These are phyloP conservation scores for Chiropotes sagulatus DNA, from an alignment of 2,797 vertebrate genomes.

Conservation along the genomic window DNA sequence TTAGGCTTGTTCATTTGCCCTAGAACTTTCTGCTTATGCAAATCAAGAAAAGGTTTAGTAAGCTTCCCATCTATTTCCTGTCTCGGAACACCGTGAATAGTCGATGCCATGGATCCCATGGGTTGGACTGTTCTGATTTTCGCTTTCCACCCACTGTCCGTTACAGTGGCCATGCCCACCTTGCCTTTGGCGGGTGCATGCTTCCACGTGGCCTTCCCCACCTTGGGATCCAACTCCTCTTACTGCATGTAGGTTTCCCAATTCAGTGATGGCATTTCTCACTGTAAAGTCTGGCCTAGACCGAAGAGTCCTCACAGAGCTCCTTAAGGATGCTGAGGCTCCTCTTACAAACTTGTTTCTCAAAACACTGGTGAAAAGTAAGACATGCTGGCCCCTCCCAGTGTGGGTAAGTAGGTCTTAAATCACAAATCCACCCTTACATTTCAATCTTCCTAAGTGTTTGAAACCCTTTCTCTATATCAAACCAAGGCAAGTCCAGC, in stretches of 20 bases:
- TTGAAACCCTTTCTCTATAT: neutral
- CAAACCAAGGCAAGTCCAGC: neutral
- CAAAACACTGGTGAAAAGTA: neutral
- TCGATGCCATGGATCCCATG: neutral
- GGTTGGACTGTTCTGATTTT: neutral
- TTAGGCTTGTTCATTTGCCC: neutral
- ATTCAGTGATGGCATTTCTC: neutral
- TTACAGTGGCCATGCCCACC: neutral
- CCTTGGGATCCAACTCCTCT: neutral
- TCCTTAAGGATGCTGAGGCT: neutral
- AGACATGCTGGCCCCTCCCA: neutral
- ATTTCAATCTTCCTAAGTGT: neutral
- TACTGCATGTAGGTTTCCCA: neutral
- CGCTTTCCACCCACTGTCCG: neutral
- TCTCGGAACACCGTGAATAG: neutral
- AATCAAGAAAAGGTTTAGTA: too few relatives aligned
- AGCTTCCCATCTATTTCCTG: too few relatives aligned
- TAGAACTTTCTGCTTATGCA: neutral
- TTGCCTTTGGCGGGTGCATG: neutral
- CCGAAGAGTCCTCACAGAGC: neutral
- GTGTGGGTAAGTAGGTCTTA: neutral
- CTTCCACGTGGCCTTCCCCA: neutral
- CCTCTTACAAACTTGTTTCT: neutral
- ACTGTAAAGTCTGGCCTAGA: neutral
- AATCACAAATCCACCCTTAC: neutral